Evolutionary conservation across 2,113 vertebrate species (phyloP), one percentile per base, ranked within the genome.

Genomic region (Acrocephalus arundinaceus): DNA sequence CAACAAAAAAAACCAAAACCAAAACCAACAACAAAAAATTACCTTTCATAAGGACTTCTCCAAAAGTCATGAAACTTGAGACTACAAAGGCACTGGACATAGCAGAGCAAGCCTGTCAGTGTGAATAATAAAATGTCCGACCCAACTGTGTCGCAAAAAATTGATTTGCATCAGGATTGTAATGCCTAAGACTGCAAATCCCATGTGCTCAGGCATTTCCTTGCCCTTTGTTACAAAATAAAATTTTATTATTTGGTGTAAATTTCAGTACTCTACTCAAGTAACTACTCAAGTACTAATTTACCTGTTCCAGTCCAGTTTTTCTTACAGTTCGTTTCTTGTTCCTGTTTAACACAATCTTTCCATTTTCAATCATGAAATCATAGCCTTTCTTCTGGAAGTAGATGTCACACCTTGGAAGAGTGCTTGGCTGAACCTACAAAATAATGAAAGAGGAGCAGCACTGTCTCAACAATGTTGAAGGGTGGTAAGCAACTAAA

Each of bases 381-480:
- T 98, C 98, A 57, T 97, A 98, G 68, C 98, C 98, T 96, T 97
- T 98, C 37, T 98, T 96, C 85, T 97, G 98, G 95, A 98, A 99
- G 95, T 98, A 99, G 43, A 97, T 81, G 87, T 98, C 98, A 97
- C 99, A 99, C 28, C 87, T 90, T 33, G 98, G 99, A 79, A 98
- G 90, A 67, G 82, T 46, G 54, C 68, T 94, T 37, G 97, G 94
- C 35, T 97, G 96, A 78, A 98, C 59, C 98, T 98, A 94, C 63
- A 78, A 94, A 97, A 77, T 21, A 89, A 90, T 43, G 22, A 80
- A 75, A 82, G 14, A 90, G 27, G 11, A 25, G 24, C 43, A 93
- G 24, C 25, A 70, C 15, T 55, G 6, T 71, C 52, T 89, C n/a
- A 77, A 73, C 22, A 46, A 12, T 19, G 23, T 1, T 71, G 59